Percentiles rank a stretch among this genome's conserved stretches.
Conservation (phyloP, 1,140 invertebrate species). For the Pomacea maculata region DNA sequence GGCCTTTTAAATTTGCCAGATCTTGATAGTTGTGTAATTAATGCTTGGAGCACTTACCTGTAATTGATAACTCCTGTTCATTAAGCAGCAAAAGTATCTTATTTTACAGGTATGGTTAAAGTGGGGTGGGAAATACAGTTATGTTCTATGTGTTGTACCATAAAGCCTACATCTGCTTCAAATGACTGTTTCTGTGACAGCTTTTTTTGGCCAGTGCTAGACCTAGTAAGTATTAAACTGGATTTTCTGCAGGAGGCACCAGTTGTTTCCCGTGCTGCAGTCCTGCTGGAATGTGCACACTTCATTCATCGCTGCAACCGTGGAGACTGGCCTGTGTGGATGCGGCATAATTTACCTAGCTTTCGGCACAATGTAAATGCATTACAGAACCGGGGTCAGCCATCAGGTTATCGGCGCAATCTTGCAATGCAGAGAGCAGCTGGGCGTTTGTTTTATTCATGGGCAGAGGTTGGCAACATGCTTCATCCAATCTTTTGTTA, state of each 20-base stretch:
- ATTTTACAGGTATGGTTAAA: too few species aligned
- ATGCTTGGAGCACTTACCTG: too few species aligned
- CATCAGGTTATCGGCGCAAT: constrained; percentile 74
- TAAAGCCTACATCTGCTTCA: too few species aligned
- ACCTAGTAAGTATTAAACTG: background rate
- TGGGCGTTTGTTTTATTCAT: constrained; percentile 96
- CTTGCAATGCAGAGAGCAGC: constrained; percentile 89
- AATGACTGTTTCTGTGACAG: too few species aligned
- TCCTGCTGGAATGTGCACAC: constrained; percentile 93
- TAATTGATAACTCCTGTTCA: too few species aligned
- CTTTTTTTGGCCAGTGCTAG: too few species aligned
- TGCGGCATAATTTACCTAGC: constrained; percentile 85
- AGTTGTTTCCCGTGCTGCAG: constrained; percentile 86
- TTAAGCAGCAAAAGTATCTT: too few species aligned
- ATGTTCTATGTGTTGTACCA: too few species aligned
- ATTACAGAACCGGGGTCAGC: constrained; percentile 58
- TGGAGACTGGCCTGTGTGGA: constrained; percentile 97
- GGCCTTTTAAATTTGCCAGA: too few species aligned
- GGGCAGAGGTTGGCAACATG: constrained; percentile 82
- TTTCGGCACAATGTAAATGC: constrained; percentile 67
- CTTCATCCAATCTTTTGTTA: too few species aligned
- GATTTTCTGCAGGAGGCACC: constrained; percentile 84
- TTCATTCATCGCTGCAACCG: constrained; percentile 97
- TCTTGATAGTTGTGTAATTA: too few species aligned
- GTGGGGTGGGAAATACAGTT: too few species aligned